These are phyloP conservation scores for Sapajus apella DNA, from an alignment of 2,113 vertebrate genomes.

Conservation along the genomic window DNA sequence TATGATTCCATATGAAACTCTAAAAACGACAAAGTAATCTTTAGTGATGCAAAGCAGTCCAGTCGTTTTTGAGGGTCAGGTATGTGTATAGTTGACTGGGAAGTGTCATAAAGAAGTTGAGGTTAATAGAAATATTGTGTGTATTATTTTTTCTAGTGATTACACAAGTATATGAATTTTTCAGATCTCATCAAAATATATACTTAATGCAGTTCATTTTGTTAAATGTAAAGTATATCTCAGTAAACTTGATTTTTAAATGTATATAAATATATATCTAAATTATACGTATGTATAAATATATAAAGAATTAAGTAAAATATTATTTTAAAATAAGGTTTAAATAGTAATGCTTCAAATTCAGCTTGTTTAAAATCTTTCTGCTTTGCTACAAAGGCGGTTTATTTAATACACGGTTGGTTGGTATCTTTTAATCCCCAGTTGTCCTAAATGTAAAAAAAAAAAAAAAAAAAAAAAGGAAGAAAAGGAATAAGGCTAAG, in stretches of 20 bases:
- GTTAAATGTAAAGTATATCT: not conserved
- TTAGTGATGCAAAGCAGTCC: not conserved
- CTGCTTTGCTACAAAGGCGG: slow-evolving; percentile 60
- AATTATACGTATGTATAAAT: not conserved
- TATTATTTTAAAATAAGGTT: not conserved
- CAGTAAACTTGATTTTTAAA: not conserved
- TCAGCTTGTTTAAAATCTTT: slow-evolving; percentile 45
- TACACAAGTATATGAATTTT: not conserved
- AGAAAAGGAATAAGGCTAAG: not conserved
- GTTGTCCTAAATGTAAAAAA: slow-evolving; percentile 55
- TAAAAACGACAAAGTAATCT: not conserved
- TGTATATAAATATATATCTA: not conserved
- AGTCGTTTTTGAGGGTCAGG: not conserved
- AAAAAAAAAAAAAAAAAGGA: not conserved
- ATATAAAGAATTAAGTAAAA: not conserved
- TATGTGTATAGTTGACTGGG: not conserved
- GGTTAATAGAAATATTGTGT: not conserved
- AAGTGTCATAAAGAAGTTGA: not conserved
- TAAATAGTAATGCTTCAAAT: slow-evolving; percentile 26
- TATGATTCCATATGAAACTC: not conserved
- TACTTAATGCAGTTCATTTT: not conserved
- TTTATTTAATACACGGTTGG: not conserved
- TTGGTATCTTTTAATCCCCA: slow-evolving; percentile 53
- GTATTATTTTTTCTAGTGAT: not conserved
- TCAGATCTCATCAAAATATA: not conserved